A percentile compares a stretch with the other conserved stretches of the same genome.
Conservation (phyloP, 2,113 vertebrate species). For the Poeciliopsis turrubarensis region DNA sequence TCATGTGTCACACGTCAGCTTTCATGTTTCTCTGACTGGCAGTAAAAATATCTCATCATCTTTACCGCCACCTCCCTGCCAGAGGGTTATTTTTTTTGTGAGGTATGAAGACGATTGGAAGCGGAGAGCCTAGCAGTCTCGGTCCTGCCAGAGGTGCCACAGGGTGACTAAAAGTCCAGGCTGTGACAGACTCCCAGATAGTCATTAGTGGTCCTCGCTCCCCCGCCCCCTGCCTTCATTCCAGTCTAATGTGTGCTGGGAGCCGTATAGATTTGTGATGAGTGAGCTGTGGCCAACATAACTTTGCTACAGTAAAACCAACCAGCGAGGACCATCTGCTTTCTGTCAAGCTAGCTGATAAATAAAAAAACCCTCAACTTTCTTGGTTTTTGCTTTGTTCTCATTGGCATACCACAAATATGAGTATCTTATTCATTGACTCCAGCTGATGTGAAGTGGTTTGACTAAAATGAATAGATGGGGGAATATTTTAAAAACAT, state of each 20-base stretch:
- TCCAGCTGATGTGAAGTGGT: not conserved
- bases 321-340: slow-evolving; percentile 34
- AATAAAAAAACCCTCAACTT: not conserved
- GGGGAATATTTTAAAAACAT: not conserved
- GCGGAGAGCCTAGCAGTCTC: not conserved
- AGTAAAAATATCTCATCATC: not conserved
- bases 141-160: slow-evolving; percentile 35
- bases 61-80: not conserved
- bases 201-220: slow-evolving; percentile 32
- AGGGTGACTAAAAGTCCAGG: slow-evolving; percentile 41
- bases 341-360: slow-evolving; percentile 5
- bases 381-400: not conserved
- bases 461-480: not conserved
- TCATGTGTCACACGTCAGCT: not conserved
- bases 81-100: slow-evolving; percentile 4
- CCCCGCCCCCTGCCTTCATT: slow-evolving; percentile 31
- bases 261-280: slow-evolving; percentile 28
- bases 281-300: slow-evolving; percentile 26
- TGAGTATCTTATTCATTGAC: not conserved
- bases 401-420: not conserved
- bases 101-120: not conserved
- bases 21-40: not conserved
- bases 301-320: slow-evolving; percentile 31
- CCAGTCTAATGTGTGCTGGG: slow-evolving; percentile 16
- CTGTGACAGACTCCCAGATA: slow-evolving; percentile 34